Base-by-base conservation (phyloP, 1,140 invertebrate genomes). In the Homarus americanus region DNA sequence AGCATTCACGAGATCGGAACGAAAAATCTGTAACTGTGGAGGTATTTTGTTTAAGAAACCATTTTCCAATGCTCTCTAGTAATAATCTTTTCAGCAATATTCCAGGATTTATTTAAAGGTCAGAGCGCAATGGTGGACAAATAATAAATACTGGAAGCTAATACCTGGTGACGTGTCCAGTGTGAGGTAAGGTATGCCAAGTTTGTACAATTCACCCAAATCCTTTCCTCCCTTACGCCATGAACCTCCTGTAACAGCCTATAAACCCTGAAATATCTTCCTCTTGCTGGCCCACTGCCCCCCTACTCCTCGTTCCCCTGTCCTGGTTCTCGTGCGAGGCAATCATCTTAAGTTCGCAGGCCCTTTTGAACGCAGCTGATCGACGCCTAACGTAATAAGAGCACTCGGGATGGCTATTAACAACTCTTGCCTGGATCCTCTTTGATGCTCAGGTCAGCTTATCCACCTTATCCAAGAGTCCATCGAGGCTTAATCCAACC, bases 351-450 rank as follows among this genome's bases (percentile, higher is more conserved):
- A 69, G 63, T 69, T 69, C 28, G 63, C 63, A 32, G n/a, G 15
- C 28, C 24, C 63, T 69, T 69, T 32, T 12, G 63, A 69, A 69
- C 63, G 63, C 0, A 69, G 15, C 28, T 28, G n/a, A 28, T 69
- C 63, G 63, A 20, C 63, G n/a, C 63, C 63, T 69, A 69, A 69
- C 63, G 49, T 53, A 63, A 82, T 82, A 82, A 82, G 79, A 82
- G 38, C 79, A 63, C 79, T 58, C 49, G 53, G 32, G 41, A 34
- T 63, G 32, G 49, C 79, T 63, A 63, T 82, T 82, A 82, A 82
- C 79, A 36, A 32, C 49, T 63, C 79, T 41, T 82, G 58, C 32
- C 79, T 36, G 53, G 10, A 63, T 10, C 4, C 49, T 63, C 79
- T 82, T 82, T 82, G 79, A 82, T 63, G 79, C 49, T 41, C 53